Percentiles rank a stretch among this genome's conserved stretches.
Conservation (phyloP, 2,113 vertebrate genomes). For the Cairina moschata region DNA sequence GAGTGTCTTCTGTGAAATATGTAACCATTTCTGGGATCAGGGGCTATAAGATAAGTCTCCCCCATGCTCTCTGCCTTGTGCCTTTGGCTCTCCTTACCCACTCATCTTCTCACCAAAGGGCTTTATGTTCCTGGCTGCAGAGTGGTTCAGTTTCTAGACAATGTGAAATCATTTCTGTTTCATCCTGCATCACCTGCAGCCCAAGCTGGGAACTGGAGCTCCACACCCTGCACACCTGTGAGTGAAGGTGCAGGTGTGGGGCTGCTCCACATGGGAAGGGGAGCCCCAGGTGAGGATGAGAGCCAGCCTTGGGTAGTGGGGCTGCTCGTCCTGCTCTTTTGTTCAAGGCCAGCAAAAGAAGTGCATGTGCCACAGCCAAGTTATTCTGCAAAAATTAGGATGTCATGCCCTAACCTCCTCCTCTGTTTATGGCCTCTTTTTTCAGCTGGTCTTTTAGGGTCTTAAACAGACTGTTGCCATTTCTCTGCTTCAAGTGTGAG, state of each 20-base stretch:
- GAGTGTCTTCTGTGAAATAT: not conserved
- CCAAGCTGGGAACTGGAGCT: not conserved
- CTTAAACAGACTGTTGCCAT: not conserved
- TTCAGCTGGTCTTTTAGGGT: not conserved
- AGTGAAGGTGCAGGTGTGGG: not conserved
- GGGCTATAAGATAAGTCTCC: not conserved
- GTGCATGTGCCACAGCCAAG: not conserved
- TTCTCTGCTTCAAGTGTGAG: not conserved
- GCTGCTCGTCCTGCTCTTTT: not conserved
- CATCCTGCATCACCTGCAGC: not conserved
- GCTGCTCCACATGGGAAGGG: not conserved
- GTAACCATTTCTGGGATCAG: not conserved
- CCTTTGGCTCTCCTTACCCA: not conserved
- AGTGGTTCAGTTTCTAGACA: not conserved
- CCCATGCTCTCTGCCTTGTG: not conserved
- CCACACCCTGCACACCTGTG: rapidly evolving
- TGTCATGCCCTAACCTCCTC: not conserved
- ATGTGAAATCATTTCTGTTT: not conserved
- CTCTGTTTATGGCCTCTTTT: not conserved
- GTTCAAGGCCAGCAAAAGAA: not conserved
- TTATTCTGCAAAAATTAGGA: not conserved
- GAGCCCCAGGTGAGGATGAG: not conserved
- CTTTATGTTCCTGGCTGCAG: not conserved
- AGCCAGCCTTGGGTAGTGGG: not conserved
- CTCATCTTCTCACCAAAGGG: not conserved